Conservation (phyloP, 2,797 vertebrate species). For the Neostethus bicornis region DNA sequence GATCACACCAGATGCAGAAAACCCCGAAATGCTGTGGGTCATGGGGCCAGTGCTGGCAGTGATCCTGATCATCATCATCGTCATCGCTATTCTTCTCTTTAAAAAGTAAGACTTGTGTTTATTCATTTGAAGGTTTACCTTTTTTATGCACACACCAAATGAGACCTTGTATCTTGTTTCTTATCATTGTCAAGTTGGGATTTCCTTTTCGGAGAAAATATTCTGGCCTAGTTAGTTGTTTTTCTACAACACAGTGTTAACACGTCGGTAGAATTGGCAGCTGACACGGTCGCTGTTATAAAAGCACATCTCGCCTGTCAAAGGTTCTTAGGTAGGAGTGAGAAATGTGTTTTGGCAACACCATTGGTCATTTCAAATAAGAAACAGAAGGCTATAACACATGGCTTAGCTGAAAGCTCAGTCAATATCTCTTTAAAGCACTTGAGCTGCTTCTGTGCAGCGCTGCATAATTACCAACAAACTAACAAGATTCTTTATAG, state of each 20-base stretch:
- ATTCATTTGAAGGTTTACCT: slow-evolving; percentile 46
- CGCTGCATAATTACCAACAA: slow-evolving; percentile 15
- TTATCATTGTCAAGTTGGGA: slow-evolving; percentile 35
- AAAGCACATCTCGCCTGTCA: slow-evolving; percentile 65
- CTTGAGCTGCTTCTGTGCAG: slow-evolving; percentile 33
- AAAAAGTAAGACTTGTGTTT: slow-evolving; percentile 87
- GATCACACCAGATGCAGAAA: slow-evolving; percentile 81
- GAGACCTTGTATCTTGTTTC: slow-evolving; percentile 51
- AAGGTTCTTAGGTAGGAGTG: slow-evolving; percentile 52
- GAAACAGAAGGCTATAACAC: slow-evolving; percentile 60
- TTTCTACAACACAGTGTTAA: slow-evolving; percentile 49
- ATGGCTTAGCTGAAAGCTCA: slow-evolving; percentile 58
- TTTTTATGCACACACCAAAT: slow-evolving; percentile 55
- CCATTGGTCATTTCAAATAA: slow-evolving; percentile 61
- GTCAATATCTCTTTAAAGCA: slow-evolving; percentile 60
- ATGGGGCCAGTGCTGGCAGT: slow-evolving; percentile 96
- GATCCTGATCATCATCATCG: slow-evolving; percentile 95
- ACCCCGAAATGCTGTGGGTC: slow-evolving; percentile 98
- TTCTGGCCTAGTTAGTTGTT: slow-evolving; percentile 45
- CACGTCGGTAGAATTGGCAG: slow-evolving; percentile 65
- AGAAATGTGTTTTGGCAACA: slow-evolving; percentile 58
- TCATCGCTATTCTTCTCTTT: slow-evolving; percentile 96
- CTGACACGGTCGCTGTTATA: slow-evolving; percentile 57
- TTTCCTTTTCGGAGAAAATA: slow-evolving; percentile 47
- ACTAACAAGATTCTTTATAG: slow-evolving; percentile 6